phyloP scores from a whole-genome alignment of 2,113 vertebrate genomes.

The Promerops cafer region DNA sequence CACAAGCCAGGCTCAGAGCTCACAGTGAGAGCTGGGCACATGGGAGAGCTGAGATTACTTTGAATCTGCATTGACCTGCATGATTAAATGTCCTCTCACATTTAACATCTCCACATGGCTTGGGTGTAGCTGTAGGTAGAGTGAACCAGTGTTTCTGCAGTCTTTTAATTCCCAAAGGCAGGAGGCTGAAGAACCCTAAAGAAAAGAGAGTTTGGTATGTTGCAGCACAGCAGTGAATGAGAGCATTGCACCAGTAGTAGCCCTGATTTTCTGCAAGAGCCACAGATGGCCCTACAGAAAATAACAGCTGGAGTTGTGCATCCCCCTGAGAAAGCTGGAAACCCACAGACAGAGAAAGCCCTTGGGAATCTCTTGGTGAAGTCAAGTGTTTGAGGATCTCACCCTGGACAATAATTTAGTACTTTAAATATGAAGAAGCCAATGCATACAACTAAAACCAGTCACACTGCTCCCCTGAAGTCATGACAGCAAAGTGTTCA shows the following conservation, averaged over 20 bases:
- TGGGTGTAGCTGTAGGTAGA: not conserved
- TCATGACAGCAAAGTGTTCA: not conserved
- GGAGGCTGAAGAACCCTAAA: not conserved
- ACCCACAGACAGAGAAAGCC: not conserved
- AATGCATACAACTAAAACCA: not conserved
- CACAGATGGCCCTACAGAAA: not conserved
- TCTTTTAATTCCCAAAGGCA: not conserved
- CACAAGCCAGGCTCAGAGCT: not conserved
- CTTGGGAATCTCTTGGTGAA: not conserved
- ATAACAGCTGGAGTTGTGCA: not conserved
- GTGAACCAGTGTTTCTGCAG: not conserved
- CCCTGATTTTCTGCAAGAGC: not conserved
- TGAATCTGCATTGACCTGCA: not conserved
- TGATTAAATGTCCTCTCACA: not conserved
- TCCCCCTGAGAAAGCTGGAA: not conserved
- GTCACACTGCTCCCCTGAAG: not conserved
- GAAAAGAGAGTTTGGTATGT: not conserved
- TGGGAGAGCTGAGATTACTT: not conserved
- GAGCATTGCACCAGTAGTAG: not conserved
- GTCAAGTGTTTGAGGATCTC: not conserved
- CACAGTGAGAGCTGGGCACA: fast-evolving
- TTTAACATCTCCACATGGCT: not conserved
- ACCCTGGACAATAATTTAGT: not conserved
- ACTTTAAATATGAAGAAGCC: not conserved
- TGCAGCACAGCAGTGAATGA: not conserved